A percentile compares a stretch with the other conserved stretches of the same genome.
phyloP scores from a whole-genome alignment of 2,888 invertebrate species.

The Schizotus pectinicornis region DNA sequence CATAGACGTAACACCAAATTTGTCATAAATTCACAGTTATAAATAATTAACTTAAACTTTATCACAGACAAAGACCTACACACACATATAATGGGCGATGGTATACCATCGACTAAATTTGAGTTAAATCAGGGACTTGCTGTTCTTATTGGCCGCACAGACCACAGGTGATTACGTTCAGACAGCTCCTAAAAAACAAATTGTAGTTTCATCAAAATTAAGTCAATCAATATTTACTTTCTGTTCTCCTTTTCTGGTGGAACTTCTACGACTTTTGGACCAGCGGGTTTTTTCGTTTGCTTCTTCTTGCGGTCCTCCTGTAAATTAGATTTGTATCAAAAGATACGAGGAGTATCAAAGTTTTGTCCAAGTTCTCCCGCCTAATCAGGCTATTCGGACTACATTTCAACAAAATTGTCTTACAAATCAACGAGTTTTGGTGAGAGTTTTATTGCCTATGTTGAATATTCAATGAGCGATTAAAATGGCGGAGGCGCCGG shows the following conservation, averaged over 20 bases:
- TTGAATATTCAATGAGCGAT: not conserved
- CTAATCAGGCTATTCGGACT: no score
- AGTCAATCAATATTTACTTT: constrained; percentile 5
- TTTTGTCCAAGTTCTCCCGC: no score
- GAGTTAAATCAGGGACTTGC: not conserved
- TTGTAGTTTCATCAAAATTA: no score
- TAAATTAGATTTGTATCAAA: not conserved
- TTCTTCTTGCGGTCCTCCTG: constrained; percentile 21
- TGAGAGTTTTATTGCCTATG: not conserved
- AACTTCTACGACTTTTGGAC: not conserved
- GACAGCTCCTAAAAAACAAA: constrained; percentile 16
- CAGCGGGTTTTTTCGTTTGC: not conserved
- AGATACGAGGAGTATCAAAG: no score
- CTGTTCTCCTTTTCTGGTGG: constrained; percentile 4
- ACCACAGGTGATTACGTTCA: constrained; percentile 16
- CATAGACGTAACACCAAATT: no score
- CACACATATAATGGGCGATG: not conserved
- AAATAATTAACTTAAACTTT: no score
- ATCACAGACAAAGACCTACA: no score
- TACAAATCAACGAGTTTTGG: no score
- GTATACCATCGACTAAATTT: not conserved
- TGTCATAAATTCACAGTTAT: no score
- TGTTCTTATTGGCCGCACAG: constrained; percentile 2
- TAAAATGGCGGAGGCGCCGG: no score
- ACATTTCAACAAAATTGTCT: no score